Base-by-base conservation (phyloP, 2,888 invertebrate species). In the Orthosia gracilis region DNA sequence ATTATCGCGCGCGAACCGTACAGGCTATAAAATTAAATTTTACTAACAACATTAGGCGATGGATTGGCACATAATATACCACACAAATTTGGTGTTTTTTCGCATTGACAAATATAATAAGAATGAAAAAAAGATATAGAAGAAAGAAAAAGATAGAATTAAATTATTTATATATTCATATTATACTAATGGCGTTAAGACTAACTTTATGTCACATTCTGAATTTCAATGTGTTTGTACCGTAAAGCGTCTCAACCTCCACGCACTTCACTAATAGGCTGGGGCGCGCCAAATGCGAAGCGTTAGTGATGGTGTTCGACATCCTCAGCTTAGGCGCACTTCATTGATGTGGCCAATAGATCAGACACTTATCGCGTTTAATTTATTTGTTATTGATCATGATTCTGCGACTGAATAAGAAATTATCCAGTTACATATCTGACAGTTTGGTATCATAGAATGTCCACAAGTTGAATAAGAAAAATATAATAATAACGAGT, bases 401-500 rank as follows among this genome's bases (percentile, higher is more conserved):
- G 12, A 40, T 50, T 21, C 40, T 49, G 15, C n/a, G 45, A 63
- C 52, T 52, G 4, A 23, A 57, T 58, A 11, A 12, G 11, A 52
- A 40, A 47, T 67, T 12, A 12, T 31, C 5, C 5, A 15, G 7
- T 80, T 47, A 31, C 3, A 47, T 49, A 23, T 5, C 49, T 31
- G 26, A 52, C 23, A 54, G 18, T 55, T 49, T 50, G 4, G 12
- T 40, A 40, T 40, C 40, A 40, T 1, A 40, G 9, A 40, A 40
- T 40, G 9, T 40, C 40, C 9, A 40, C 40, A 40, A 54, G 4
- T 59, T 18, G 26, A 50, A 26, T 55, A 58, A 40, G 21, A 65
- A 58, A 59, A 57, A 70, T 52, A 67, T 45, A 54, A 18, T 31
- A 47, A 23, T 45, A 79, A 66, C 55, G 65, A 83, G 73, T 73